phyloP scores from a whole-genome alignment of 2,888 invertebrate genomes.

The Xylophagus ater region DNA sequence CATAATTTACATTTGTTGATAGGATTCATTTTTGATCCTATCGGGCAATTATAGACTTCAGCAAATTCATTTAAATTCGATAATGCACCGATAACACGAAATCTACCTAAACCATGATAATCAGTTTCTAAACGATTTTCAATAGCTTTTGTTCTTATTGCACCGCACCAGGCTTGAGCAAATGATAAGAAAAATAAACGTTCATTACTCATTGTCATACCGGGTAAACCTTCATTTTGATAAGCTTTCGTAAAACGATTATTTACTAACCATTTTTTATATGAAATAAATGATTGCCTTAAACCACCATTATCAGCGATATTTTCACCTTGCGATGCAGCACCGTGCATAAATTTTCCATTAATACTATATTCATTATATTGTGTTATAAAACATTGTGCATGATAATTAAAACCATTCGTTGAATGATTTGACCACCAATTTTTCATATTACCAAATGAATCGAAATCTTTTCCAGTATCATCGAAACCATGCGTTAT shows the following conservation, averaged over 20 bases:
- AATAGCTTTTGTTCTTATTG: conserved; percentile 16
- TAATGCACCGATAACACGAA: conserved; percentile 19
- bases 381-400: conserved; percentile 20
- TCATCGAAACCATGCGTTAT: conserved; percentile 22
- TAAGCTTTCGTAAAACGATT: conserved; percentile 12
- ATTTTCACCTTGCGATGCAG: conserved; percentile 17
- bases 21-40: conserved; percentile 13
- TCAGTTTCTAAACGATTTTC: conserved; percentile 18
- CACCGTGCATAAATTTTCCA: conserved; percentile 17
- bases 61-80: conserved; percentile 19
- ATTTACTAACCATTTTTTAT: conserved; percentile 18
- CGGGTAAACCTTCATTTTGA: conserved; percentile 16
- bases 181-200: conserved; percentile 22
- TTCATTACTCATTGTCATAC: conserved; percentile 16
- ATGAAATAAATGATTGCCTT: conserved; percentile 19
- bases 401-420: conserved; percentile 15
- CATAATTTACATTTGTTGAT: conserved; percentile 3
- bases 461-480: conserved; percentile 19
- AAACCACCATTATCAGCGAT: conserved; percentile 22
- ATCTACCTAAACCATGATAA: conserved; percentile 18
- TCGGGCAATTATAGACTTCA: conserved; percentile 17
- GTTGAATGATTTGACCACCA: conserved; percentile 21
- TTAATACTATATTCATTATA: conserved; percentile 19
- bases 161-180: conserved; percentile 21
- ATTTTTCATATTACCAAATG: conserved; percentile 15